Base-by-base conservation (phyloP, 2,113 vertebrate genomes). In the Eublepharis macularius region DNA sequence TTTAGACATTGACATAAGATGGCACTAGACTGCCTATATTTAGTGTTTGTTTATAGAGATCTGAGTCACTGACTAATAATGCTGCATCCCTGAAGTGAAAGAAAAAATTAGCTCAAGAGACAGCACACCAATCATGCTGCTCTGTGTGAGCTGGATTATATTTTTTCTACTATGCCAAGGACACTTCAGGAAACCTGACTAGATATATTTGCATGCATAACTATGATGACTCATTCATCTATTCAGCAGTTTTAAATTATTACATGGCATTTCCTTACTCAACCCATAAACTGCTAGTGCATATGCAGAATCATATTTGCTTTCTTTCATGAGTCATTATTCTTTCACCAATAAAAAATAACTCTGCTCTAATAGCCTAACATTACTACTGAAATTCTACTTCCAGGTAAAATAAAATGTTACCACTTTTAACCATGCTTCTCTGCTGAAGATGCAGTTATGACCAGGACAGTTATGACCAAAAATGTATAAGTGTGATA, bases 1-100 rank as follows among this genome's bases (percentile, higher is more conserved):
- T 49, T 85, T 91, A 92, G 88, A 89, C 88, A 86, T 88, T 84
- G 90, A 91, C 70, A 83, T 86, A 91, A 88, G 36, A 90, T 60
- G 88, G 89, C 91, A 89, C 87, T 69, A 80, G 84, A 82, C 88
- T 91, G 88, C 87, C 87, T 85, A 77, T 82, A 39, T 87, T 87
- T 5, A n/a, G 41, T 81, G 73, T 45, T 4, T 90, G 94, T 93
- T 92, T 89, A 90, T 92, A 88, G 91, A 89, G 83, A 80, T 78
- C 77, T 92, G 92, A 94, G 83, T 93, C 93, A 94, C 41, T 4
- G 77, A 0, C 86, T 89, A 81, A 82, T 68, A 89, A 79, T 76
- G 79, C 51, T 0, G 26, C 86, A 86, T 87, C 1, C 84, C n/a
- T 43, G 32, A n/a, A 80, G 83, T 9, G 7, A 86, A 89, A 16